Base-by-base conservation (phyloP, 2,888 invertebrate species). In the Lottia gigantea region DNA sequence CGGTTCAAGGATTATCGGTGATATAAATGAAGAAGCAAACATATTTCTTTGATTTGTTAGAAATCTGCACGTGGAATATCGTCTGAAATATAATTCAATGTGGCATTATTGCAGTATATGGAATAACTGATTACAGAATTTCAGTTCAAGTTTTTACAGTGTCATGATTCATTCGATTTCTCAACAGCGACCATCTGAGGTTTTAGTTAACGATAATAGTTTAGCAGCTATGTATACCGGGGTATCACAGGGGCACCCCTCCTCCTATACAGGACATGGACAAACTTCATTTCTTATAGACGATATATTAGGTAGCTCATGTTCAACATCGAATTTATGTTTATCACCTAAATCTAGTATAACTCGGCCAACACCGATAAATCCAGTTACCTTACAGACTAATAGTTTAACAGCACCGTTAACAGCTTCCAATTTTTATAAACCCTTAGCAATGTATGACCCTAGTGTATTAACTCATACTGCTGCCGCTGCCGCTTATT, bases 251-350 rank as follows among this genome's bases (percentile, higher is more conserved):
- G 23, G 23, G 8, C 55, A 55, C 55, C 19, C 19, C 11, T 19
- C 55, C 11, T 8, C 55, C 19, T 55, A 23, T 55, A 15, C 23
- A 23, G 55, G 55, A 11, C 19, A 11, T 55, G 76, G 76, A 25
- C 78, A 78, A 61, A 78, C 81, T 0, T 80, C 81, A 16, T 82
- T 82, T 64, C 71, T 77, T 15, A 82, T 82, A 49, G 81, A 80
- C 68, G 81, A 82, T 67, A 80, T 82, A 73, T 71, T 80, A 11
- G 76, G 77, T 46, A 77, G 76, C 72, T 40, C 68, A 71, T 25
- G 74, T 71, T 66, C 67, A 65, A 11, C 70, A 25, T 68, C 75
- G 31, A 78, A 78, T 71, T 66, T 72, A 15, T 67, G 73, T 46
- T 63, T 73, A 8, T 74, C 77, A 15, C 70, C 75, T 19, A 66